Evolutionary conservation across 2,113 vertebrate species (phyloP).

Genomic region (Psammodynastes pulverulentus): DNA sequence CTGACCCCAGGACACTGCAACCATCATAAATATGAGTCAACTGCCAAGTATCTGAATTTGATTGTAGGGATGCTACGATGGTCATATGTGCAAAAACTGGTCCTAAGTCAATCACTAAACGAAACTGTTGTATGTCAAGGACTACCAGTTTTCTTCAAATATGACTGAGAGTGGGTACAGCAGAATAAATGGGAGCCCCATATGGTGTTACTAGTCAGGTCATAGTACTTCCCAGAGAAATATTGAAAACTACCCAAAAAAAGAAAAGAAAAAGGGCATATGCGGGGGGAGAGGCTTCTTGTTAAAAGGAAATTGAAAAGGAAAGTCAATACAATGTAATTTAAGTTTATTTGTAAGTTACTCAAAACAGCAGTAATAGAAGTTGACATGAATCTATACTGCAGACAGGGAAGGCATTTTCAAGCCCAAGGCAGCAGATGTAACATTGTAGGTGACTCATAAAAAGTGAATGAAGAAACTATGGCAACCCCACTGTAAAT

Average conservation of each 20-base stretch:
- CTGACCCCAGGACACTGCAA: no score
- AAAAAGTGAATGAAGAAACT: neutral
- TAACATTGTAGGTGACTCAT: neutral
- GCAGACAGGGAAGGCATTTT: neutral
- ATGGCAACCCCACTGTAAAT: neutral
- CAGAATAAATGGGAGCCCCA: neutral
- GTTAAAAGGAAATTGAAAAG: neutral
- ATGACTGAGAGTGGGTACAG: neutral
- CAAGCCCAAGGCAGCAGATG: neutral
- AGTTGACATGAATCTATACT: neutral
- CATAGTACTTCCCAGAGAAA: neutral
- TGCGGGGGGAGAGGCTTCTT: neutral
- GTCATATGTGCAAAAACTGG: no score
- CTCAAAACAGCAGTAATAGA: neutral
- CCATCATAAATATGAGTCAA: no score
- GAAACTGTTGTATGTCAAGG: no score
- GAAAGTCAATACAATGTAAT: neutral
- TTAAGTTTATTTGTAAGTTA: neutral
- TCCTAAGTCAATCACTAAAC: no score
- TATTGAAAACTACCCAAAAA: neutral
- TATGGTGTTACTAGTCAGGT: neutral
- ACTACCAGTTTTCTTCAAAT: neutral
- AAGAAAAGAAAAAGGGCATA: neutral
- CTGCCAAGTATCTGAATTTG: no score
- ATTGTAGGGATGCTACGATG: no score